phyloP scores from a whole-genome alignment of 1,140 invertebrate species.

The Sweltsa coloradensis region DNA sequence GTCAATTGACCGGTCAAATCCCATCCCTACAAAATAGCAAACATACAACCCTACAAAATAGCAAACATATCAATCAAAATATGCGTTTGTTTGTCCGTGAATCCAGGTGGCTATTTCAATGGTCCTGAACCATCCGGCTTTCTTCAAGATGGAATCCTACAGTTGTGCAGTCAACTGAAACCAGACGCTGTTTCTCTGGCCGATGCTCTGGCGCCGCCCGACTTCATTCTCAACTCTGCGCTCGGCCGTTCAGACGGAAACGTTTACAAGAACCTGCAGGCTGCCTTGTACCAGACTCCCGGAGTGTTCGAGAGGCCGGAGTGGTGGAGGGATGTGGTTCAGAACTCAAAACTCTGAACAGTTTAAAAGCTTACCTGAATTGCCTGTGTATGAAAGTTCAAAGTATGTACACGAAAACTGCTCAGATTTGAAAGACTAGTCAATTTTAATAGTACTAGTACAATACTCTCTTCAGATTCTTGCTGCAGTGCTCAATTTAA shows the following conservation, averaged over 20 bases:
- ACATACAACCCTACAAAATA: no score
- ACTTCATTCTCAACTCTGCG: conserved; percentile 72
- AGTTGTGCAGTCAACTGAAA: conserved; percentile 47
- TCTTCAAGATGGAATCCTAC: conserved; percentile 45
- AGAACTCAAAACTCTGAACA: no score
- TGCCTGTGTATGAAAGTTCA: no score
- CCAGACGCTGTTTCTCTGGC: conserved; percentile 63
- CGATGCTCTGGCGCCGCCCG: conserved; percentile 76
- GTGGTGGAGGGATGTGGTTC: conserved; percentile 31
- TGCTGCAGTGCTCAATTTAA: no score
- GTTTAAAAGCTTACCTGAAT: no score
- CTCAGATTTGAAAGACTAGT: no score
- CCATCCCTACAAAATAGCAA: no score
- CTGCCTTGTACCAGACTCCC: conserved; percentile 28
- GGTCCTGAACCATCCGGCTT: conserved; percentile 32
- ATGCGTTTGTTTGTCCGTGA: conserved; percentile 32
- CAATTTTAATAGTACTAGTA: no score
- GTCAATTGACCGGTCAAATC: no score
- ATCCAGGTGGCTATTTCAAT: conserved; percentile 16
- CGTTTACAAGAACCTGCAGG: conserved; percentile 26
- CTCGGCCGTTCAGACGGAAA: conserved; percentile 69
- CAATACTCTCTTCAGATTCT: no score
- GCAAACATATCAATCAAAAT: no score
- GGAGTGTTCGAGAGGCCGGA: conserved; percentile 27
- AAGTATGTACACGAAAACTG: no score